Base-by-base conservation (phyloP, 1,140 invertebrate genomes). In the Drosophila sp. region DNA sequence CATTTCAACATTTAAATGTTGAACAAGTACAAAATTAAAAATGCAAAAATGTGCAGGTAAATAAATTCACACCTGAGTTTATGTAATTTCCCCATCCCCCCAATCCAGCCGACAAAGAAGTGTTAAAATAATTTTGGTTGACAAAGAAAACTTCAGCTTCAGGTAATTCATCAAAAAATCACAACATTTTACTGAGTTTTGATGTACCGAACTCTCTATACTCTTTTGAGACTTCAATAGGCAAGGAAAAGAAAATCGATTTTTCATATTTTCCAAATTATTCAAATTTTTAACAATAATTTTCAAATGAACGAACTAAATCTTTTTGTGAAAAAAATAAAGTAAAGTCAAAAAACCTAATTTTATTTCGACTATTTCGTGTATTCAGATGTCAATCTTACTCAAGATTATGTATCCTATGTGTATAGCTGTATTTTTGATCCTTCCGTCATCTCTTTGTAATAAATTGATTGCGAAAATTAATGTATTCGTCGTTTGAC, bases 41-140 rank as follows among this genome's bases (percentile, higher is more conserved):
- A 76, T 83, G 76, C 72, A 80, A 80, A 82, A 89, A 83, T 80
- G 76, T 79, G 67, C 76, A 89, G 89, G 58, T 72, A 87, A 87
- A 87, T 80, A 83, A 87, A 67, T 69, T 87, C 84, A 87, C 84
- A 80, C 68, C 77, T 77, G 76, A 80, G 23, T 83, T 80, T 84
- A 89, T 77, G 85, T 73, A 87, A 89, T 72, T 75, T 38, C 71
- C 65, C 67, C 50, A 72, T 47, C 30, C 44, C 2, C 44, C 17
- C 25, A 58, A 66, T 56, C 58, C 61, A 60, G 38, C 54, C 62
- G 66, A 58, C 58, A 61, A 87, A 72, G 79, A 86, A 87, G 83
- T 86, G 82, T 82, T 72, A 87, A 86, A 86, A 82, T 87, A 87
- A 87, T 71, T 87, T 76, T 57, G 65, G 68, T 57, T 61, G 74